Base-by-base conservation (phyloP, 2,888 invertebrate species). In the Tribolium freemani region DNA sequence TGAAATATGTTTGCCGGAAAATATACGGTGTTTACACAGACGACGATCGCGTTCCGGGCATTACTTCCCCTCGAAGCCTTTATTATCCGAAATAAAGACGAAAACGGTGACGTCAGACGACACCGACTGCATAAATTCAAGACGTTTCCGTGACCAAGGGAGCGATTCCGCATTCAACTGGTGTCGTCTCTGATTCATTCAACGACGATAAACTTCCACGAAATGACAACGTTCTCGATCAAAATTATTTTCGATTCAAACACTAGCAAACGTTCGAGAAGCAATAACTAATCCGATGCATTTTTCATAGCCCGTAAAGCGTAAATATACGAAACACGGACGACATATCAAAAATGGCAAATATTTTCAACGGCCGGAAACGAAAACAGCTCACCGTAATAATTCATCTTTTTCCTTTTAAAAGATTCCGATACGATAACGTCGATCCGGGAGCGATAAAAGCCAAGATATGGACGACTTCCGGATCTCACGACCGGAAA, bases 231-330 rank as follows among this genome's bases (percentile, higher is more conserved):
- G 66, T 45, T 10, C 4, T 21, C 8, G 50, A 38, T 44, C 45
- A 20, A 20, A 45, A 13, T 46, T 45, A 44, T 38, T 58, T 16
- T 48, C 11, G 48, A 13, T 48, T 48, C 16, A 48, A 48, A 45
- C 45, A 45, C 11, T 45, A 45, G 1, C 0, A 26, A 5, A 45
- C 4, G n/a, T 5, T 45, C 45, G 4, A 26, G 60, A 72, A 64
- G 69, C 75, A 64, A 2, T 16, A 16, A 68, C 73, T 76, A 69
- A 72, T 75, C 76, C 75, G 77, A 76, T 79, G 76, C 78, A 79
- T 79, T 79, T 80, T 79, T 80, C 79, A 80, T 80, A 76, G 75
- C 74, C 72, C 74, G 75, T 75, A 79, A 79, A 79, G 78, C 79
- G 73, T 77, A 77, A 79, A 79, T 77, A 78, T 76, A 64, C 56